Percentiles rank a stretch among this genome's conserved stretches.
Conservation (phyloP, 1,140 invertebrate genomes). For the Alviniconcha marisindica region DNA sequence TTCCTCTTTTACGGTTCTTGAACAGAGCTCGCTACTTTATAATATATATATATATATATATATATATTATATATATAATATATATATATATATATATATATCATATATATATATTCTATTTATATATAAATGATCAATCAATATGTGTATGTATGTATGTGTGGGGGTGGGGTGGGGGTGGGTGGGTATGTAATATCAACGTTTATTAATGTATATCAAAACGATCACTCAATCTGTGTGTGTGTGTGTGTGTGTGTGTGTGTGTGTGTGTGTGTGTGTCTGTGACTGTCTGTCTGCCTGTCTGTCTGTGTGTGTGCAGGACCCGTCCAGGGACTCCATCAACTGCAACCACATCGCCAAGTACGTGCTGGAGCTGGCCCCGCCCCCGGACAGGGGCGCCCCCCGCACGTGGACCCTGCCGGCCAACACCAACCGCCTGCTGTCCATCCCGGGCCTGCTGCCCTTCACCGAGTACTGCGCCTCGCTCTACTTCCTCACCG, state of each 20-base stretch:
- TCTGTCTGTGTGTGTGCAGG: constrained; percentile 42
- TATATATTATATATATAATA: no score
- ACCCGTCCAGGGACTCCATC: constrained; percentile 50
- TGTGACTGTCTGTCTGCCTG: neutral
- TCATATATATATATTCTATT: no score
- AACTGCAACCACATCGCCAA: constrained; percentile 57
- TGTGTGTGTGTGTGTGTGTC: neutral
- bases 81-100: no score
- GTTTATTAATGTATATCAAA: neutral
- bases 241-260: neutral
- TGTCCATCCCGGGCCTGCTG: constrained; percentile 52
- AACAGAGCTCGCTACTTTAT: no score
- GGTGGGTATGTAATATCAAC: neutral
- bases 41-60: no score
- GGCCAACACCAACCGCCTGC: constrained; percentile 38
- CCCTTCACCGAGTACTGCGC: constrained; percentile 63
- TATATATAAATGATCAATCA: no score
- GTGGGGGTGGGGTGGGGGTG: neutral
- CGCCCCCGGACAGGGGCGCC: constrained; percentile 14
- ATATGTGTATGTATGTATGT: neutral
- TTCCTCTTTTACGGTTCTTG: no score
- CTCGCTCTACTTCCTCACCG: constrained; percentile 54
- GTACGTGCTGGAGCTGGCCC: constrained; percentile 44
- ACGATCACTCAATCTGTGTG: neutral
- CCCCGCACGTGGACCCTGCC: constrained; percentile 47